Conservation (phyloP, 1,140 invertebrate species). For the Oscheius sp. region DNA sequence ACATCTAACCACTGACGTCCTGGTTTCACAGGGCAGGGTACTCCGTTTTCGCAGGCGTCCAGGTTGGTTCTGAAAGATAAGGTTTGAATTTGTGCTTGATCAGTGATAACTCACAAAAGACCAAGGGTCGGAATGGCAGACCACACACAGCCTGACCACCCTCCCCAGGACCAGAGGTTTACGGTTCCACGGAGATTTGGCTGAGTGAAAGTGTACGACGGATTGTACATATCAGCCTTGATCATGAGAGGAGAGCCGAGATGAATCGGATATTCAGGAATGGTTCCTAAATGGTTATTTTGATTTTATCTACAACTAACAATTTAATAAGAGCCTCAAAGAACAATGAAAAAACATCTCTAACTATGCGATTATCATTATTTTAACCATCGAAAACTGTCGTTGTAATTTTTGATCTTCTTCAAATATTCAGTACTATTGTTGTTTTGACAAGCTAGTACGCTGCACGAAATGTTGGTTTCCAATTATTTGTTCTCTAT, state of each 20-base stretch:
- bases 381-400: no score
- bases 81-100: not conserved
- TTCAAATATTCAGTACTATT: no score
- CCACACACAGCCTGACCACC: conserved; percentile 6
- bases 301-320: not conserved
- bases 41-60: conserved; percentile 10
- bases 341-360: no score
- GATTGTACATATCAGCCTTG: not conserved
- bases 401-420: no score
- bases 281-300: conserved; percentile 7
- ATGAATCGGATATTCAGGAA: conserved; percentile 1
- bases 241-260: not conserved
- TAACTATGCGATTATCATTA: no score
- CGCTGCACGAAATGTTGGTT: no score
- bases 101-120: not conserved
- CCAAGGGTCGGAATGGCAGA: conserved; percentile 11
- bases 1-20: conserved; percentile 5
- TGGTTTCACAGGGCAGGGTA: conserved; percentile 13
- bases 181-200: not conserved
- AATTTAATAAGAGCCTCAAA: no score
- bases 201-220: not conserved
- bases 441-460: no score
- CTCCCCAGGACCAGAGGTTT: conserved; percentile 19
- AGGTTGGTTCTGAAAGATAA: not conserved
- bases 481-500: no score